phyloP scores from a whole-genome alignment of 1,140 invertebrate genomes.

The Habropoda laboriosa region DNA sequence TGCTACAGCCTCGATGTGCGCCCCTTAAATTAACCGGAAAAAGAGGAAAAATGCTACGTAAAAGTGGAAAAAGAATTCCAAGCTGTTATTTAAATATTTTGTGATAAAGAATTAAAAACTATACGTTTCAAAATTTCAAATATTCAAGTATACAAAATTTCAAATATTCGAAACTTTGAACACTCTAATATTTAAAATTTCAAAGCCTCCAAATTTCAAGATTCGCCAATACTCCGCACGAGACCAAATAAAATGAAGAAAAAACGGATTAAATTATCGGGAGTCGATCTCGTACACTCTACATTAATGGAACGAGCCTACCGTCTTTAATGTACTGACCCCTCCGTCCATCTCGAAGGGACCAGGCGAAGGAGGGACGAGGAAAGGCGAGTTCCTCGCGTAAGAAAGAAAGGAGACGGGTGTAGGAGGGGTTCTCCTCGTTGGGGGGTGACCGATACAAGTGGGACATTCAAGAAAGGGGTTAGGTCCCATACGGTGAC shows the following conservation, averaged over 20 bases:
- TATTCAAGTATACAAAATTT: no score
- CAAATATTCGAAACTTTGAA: no score
- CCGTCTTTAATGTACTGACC: neutral
- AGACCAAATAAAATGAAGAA: no score
- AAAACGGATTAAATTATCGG: neutral
- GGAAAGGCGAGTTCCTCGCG: neutral
- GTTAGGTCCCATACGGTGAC: slow-evolving; percentile 73
- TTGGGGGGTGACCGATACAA: slow-evolving; percentile 65
- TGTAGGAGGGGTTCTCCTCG: slow-evolving; percentile 48
- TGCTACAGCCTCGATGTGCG: neutral
- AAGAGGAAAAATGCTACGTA: neutral
- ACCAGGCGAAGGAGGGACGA: slow-evolving; percentile 13
- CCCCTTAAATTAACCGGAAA: neutral
- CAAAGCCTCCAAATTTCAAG: no score
- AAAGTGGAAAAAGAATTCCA: no score
- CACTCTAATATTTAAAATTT: no score
- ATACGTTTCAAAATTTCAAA: no score
- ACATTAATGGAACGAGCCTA: neutral
- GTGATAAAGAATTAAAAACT: no score
- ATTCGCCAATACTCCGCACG: no score
- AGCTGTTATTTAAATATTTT: no score
- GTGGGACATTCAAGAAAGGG: slow-evolving; percentile 74
- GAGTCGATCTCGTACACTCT: no score
- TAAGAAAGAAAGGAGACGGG: slow-evolving; percentile 22
- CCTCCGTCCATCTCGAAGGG: slow-evolving; percentile 31